Base-by-base conservation (phyloP, 2,797 vertebrate species). In the Pangasius mekongensis region DNA sequence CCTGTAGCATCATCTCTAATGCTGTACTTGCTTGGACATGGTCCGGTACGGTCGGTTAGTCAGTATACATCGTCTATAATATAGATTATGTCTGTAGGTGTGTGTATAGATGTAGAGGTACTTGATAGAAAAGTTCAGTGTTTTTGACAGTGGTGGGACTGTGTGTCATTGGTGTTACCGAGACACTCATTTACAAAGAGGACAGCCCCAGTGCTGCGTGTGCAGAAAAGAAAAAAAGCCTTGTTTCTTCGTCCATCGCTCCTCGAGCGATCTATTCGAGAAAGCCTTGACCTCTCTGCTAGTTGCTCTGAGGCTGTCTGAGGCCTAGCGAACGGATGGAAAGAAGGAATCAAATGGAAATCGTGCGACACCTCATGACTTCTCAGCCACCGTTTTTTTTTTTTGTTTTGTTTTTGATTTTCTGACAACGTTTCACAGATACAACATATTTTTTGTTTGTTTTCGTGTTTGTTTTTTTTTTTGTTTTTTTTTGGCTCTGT, bases 391-490 rank as follows among this genome's bases (percentile, higher is more conserved):
- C 78, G 14, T 16, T 20, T 81, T 67, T 85, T 77, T 66, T 36
- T 82, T 39, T 81, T 67, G 82, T 77, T 66, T 60, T 39, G 66
- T 91, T 93, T 85, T 91, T 89, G 89, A 89, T 69, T 60, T 81
- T 60, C 78, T 86, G 94, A 94, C 94, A 95, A 96, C 93, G 94
- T 94, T 94, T 93, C 93, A 93, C 94, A 87, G 88, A 92, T 93
- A 93, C 93, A 91, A 93, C 94, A 94, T 89, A 93, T 91, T 92
- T 92, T 92, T 62, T 85, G 66, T 87, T 87, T 76, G 91, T 92
- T 91, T 90, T 43, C 90, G 89, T 90, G 77, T 62, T 92, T 16
- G 56, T 90, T 91, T 90, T 90, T 89, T 93, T 93, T 93, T 3
- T 39, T 39, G 3, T 39, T 94, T 93, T 94, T 94, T 85, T 90